phyloP scores from a whole-genome alignment of 2,888 invertebrate species.

The Catocala nupta region DNA sequence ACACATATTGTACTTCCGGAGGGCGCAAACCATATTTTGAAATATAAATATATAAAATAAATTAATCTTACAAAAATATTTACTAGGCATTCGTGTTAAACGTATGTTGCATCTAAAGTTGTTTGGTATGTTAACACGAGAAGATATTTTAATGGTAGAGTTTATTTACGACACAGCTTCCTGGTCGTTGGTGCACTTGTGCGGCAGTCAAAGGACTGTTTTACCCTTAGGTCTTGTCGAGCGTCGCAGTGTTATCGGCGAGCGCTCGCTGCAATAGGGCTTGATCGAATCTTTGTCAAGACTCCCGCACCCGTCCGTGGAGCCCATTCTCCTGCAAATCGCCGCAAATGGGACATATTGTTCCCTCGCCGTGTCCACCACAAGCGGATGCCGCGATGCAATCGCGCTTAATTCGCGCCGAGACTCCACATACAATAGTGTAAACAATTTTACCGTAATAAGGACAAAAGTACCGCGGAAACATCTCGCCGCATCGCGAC shows the following conservation, averaged over 20 bases:
- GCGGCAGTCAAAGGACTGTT: constrained; percentile 48
- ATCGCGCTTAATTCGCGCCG: constrained; percentile 58
- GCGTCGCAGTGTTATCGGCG: constrained; percentile 44
- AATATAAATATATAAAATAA: no score
- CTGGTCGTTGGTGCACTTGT: constrained; percentile 32
- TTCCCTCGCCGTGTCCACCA: constrained; percentile 58
- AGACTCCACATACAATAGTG: constrained; percentile 59
- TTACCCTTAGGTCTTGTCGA: constrained; percentile 47
- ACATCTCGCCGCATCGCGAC: constrained; percentile 59
- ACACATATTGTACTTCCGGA: no score
- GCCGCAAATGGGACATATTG: constrained; percentile 59
- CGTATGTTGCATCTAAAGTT: not conserved
- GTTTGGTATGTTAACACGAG: not conserved
- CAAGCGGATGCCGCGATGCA: constrained; percentile 60
- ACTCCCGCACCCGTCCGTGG: constrained; percentile 48
- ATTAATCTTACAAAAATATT: no score
- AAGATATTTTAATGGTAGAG: constrained; percentile 39
- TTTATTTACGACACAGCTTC: constrained; percentile 42
- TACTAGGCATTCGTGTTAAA: no score
- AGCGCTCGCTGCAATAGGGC: constrained; percentile 44
- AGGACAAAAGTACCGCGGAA: constrained; percentile 68
- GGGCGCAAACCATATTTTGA: no score
- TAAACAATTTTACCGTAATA: constrained; percentile 62
- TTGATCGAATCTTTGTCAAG: constrained; percentile 51
- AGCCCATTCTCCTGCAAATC: constrained; percentile 45